phyloP scores from a whole-genome alignment of 2,113 vertebrate species.

The Ctenodactylus gundi region DNA sequence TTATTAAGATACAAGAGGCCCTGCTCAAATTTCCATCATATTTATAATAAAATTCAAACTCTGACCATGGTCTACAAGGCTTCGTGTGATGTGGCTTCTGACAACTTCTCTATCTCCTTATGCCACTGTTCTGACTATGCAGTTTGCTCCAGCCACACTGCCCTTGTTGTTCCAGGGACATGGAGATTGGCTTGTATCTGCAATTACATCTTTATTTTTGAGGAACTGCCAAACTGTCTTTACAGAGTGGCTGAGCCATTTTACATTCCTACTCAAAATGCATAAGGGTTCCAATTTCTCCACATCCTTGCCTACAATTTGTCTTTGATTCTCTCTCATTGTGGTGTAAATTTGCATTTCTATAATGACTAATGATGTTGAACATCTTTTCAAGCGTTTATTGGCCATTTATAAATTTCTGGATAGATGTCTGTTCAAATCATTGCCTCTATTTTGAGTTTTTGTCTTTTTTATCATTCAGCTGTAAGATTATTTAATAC shows the following conservation, averaged over 20 bases:
- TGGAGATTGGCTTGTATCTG: background rate
- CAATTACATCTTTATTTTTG: background rate
- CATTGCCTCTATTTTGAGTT: background rate
- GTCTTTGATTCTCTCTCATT: background rate
- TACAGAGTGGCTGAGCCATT: background rate
- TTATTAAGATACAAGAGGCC: conserved; percentile 10
- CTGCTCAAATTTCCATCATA: background rate
- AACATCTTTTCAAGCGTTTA: background rate
- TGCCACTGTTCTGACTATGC: background rate
- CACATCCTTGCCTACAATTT: background rate
- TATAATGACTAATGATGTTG: conserved; percentile 1
- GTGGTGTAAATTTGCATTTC: conserved; percentile 29
- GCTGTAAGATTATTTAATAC: conserved; percentile 3
- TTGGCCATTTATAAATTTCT: background rate
- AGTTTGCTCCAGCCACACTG: background rate
- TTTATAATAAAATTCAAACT: conserved; percentile 39
- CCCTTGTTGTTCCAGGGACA: conserved; percentile 14
- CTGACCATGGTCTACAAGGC: background rate
- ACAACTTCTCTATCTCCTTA: background rate
- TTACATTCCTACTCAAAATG: background rate
- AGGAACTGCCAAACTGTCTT: background rate
- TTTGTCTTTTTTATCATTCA: conserved; percentile 3
- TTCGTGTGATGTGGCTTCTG: background rate
- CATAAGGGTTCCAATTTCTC: background rate
- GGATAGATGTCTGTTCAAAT: conserved; percentile 21